phyloP scores from a whole-genome alignment of 2,888 invertebrate species.

The Rhorus exstirpatorius region DNA sequence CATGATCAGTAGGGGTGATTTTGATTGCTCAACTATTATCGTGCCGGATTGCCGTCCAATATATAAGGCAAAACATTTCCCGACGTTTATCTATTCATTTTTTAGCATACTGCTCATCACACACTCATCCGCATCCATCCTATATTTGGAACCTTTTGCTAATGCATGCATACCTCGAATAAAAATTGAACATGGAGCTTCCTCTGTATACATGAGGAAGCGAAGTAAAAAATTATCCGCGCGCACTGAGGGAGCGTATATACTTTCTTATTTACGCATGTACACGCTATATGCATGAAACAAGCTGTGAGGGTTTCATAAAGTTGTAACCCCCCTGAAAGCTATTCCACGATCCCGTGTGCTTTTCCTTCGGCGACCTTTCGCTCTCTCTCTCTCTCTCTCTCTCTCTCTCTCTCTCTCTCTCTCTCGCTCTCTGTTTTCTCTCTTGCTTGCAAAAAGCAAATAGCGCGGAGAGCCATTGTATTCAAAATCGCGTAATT shows the following conservation, averaged over 20 bases:
- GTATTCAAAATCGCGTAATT: conserved; percentile 73
- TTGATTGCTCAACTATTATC: not conserved
- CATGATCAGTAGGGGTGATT: too few species aligned
- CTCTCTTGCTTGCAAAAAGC: conserved; percentile 63
- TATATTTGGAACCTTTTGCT: too few species aligned
- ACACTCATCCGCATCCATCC: too few species aligned
- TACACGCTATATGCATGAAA: conserved; percentile 39
- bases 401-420: conserved; percentile 6
- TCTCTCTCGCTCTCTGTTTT: conserved; percentile 36
- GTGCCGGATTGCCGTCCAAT: not conserved
- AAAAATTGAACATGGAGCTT: too few species aligned
- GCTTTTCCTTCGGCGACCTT: conserved; percentile 29
- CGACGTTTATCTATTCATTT: too few species aligned
- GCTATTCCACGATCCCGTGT: conserved; percentile 28
- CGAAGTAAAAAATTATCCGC: not conserved
- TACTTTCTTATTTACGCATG: conserved; percentile 58
- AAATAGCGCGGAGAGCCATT: conserved; percentile 67
- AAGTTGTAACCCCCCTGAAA: conserved; percentile 52
- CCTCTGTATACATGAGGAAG: not conserved
- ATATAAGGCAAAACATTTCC: too few species aligned
- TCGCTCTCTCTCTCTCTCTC: not conserved
- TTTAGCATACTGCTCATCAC: too few species aligned
- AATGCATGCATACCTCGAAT: too few species aligned
- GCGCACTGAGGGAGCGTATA: not conserved
- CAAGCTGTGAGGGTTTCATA: conserved; percentile 60